Evolutionary conservation across 2,888 invertebrate species (phyloP), one percentile per base, ranked within the genome.

Genomic region (Acronicta psi): DNA sequence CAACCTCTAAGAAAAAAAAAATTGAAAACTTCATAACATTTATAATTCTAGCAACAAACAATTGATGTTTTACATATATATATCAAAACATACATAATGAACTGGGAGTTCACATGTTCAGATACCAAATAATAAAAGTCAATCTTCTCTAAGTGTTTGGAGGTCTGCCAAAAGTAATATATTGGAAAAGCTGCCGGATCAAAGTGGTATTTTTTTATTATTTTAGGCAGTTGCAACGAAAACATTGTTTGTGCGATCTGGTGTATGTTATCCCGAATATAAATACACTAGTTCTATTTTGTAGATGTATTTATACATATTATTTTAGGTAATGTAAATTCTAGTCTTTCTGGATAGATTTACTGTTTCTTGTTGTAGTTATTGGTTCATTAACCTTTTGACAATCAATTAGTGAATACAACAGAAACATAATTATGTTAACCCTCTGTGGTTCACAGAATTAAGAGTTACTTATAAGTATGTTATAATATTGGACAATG

Each of bases 171-270:
- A 61, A 69, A 59, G 47, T 59, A 49, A 77, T 75, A 70, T 65
- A 62, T 73, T 43, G 44, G 59, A 56, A 52, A 68, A 77, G 68
- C 63, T 75, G 43, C 10, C 6, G 52, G 57, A 76, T 72, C 78
- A 72, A 65, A 72, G 77, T 61, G 55, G 53, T 31, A 56, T 67
- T 77, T 75, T 74, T 69, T 61, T 73, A 67, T 73, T 74, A 63
- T 75, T 74, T 71, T 56, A 74, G 59, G 54, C 41, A 74, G 68
- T 71, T 57, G 68, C 71, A 77, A 62, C 52, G 50, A 50, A 50
- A 61, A 65, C 54, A 59, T 49, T 74, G 62, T 77, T 71, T 70
- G 57, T 70, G 47, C 62, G 41, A 65, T 67, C 65, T 74, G 77
- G 61, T 60, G 17, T 46, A 44, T 75, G 55, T 73, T 60, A 66